Conservation (phyloP, 2,797 vertebrate genomes). For the Lepus townsendii region DNA sequence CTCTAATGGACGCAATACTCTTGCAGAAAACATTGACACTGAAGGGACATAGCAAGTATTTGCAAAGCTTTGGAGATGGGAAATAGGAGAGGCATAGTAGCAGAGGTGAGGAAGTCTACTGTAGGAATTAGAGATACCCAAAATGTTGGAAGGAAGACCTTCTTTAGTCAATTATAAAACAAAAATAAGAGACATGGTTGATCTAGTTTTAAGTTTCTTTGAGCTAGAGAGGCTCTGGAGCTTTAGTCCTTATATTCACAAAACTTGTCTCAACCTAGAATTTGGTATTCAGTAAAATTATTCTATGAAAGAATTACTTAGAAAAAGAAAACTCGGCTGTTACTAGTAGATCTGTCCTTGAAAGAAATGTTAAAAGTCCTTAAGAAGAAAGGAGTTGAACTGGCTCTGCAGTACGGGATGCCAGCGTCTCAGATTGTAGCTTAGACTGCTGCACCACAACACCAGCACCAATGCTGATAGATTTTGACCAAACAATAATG, state of each 20-base stretch:
- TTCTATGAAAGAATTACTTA: no score
- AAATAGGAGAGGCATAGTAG: not conserved
- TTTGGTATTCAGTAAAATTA: no score
- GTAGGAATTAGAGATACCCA: not conserved
- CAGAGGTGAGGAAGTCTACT: not conserved
- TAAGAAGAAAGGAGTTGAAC: no score
- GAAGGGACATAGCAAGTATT: not conserved
- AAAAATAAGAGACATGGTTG: not conserved
- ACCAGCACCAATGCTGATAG: no score
- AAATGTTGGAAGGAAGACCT: not conserved
- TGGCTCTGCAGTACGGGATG: no score
- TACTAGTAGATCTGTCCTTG: no score
- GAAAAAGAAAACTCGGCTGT: no score
- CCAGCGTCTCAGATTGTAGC: no score
- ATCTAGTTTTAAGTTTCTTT: not conserved
- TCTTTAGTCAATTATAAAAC: not conserved
- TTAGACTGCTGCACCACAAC: no score
- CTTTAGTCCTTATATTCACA: not conserved
- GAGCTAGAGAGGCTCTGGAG: not conserved
- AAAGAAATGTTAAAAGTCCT: no score
- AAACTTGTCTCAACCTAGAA: not conserved
- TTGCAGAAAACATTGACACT: not conserved
- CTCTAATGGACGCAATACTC: not conserved
- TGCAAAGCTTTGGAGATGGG: not conserved
- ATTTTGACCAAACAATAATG: no score